Evolutionary conservation across 2,113 vertebrate species (phyloP), one percentile per base, ranked within the genome.

Genomic region (Hippopotamus amphibius): DNA sequence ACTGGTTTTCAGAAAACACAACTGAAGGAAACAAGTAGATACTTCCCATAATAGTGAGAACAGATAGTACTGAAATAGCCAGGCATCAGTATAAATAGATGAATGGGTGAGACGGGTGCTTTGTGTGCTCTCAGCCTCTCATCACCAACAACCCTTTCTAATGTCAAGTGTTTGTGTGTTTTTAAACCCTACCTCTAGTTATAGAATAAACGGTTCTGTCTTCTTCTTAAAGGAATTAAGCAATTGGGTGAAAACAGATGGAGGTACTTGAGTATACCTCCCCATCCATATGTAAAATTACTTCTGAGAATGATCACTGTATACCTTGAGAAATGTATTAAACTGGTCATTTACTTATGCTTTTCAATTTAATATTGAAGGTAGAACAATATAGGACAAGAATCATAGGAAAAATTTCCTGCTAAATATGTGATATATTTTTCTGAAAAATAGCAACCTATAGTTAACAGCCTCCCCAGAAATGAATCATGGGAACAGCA

Each of bases 1-100:
- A 21, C 43, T 86, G 66, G 55, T 59, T 94, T 94, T 82, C 93
- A 97, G 57, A 88, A 88, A 96, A n/a, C 37, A 50, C 17, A 77
- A 28, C 53, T 66, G 43, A 68, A 92, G 53, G 63, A 92, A 89
- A 28, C 43, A 74, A 65, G 79, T 37, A 63, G 71, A 77, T 71
- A 50, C 26, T 3, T 59, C 41, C 48, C 69, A 22, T 37, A 53
- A 63, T 26, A n/a, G 55, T 26, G 2, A 81, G 46, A 71, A n/a
- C 3, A 46, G 57, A 17, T 50, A 76, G 43, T 16, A 13, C 14
- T 26, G 3, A 7, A 33, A 17, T 53, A 26, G 10, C 33, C 61
- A 79, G 22, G 66, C 53, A 5, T 15, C 12, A 66, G 53, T n/a
- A 5, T 33, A 71, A 10, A 72, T 5, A 19, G 55, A 13, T 50